phyloP scores from a whole-genome alignment of 2,113 vertebrate species.

The Caracal caracal region DNA sequence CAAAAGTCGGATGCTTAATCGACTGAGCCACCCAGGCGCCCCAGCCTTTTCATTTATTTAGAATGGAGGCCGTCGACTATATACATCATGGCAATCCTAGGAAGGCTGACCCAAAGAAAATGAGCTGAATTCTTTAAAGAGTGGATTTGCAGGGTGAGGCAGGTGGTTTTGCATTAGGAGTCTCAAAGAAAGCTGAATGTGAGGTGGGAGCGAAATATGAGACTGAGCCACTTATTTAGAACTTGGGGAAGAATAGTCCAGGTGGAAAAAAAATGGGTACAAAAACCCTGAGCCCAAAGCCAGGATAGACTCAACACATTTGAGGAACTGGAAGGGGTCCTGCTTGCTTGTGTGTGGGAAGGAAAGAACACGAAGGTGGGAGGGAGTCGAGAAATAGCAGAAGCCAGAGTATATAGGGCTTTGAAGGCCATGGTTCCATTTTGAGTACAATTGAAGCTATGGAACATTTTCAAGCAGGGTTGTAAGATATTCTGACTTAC shows the following conservation, averaged over 20 bases:
- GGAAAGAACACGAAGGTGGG: neutral
- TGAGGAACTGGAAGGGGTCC: neutral
- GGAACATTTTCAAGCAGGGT: neutral
- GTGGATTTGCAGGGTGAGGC: neutral
- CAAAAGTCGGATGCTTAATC: no score
- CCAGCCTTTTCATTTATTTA: neutral
- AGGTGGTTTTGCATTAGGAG: neutral
- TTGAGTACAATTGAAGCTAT: neutral
- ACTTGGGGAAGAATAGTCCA: neutral
- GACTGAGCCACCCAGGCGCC: no score
- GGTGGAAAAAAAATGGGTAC: neutral
- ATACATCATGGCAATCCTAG: neutral
- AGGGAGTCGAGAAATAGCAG: neutral
- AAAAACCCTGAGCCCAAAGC: neutral
- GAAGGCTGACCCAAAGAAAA: neutral
- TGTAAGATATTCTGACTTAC: neutral
- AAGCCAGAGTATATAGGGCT: neutral
- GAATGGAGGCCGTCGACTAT: neutral
- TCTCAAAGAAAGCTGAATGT: neutral
- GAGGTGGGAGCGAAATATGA: neutral
- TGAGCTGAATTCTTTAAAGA: neutral
- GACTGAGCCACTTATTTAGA: neutral
- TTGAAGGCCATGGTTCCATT: neutral
- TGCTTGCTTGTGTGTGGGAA: neutral
- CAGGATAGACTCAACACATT: neutral